phyloP scores from a whole-genome alignment of 1,140 invertebrate species.

The Myzus persicae region DNA sequence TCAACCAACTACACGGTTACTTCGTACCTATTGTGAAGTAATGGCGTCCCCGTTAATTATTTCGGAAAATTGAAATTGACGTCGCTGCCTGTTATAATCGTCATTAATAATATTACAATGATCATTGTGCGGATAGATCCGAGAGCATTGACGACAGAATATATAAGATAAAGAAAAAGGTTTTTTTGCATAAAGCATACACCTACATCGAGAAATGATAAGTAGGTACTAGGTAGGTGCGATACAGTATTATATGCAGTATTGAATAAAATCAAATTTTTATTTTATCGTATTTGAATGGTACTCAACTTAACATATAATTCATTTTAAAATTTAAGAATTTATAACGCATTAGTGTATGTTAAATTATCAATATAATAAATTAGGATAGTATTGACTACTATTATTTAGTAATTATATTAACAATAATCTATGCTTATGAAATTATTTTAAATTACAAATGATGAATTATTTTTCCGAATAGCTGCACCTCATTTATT shows the following conservation, averaged over 20 bases:
- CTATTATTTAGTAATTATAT: too few relatives aligned
- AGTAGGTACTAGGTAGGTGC: not conserved
- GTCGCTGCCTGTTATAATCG: conserved; percentile 41
- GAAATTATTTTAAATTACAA: too few relatives aligned
- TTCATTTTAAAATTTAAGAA: not conserved
- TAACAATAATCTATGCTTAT: too few relatives aligned
- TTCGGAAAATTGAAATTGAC: conserved; percentile 53
- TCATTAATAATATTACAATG: conserved; percentile 41
- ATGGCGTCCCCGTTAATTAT: conserved; percentile 50
- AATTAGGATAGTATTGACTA: too few relatives aligned
- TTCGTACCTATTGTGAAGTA: not conserved
- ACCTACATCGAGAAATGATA: not conserved
- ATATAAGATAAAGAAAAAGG: not conserved
- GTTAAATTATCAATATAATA: not conserved
- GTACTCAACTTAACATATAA: not conserved
- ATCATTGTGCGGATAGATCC: conserved; percentile 3
- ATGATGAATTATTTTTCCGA: too few relatives aligned
- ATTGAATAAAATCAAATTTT: not conserved
- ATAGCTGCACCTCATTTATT: too few relatives aligned
- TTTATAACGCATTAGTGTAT: not conserved
- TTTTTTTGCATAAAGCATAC: not conserved
- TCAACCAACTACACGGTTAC: not conserved
- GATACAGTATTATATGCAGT: not conserved
- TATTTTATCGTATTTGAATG: not conserved
- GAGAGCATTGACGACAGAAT: not conserved